Conservation (phyloP, 2,113 vertebrate species). For the Oncorhynchus nerka region DNA sequence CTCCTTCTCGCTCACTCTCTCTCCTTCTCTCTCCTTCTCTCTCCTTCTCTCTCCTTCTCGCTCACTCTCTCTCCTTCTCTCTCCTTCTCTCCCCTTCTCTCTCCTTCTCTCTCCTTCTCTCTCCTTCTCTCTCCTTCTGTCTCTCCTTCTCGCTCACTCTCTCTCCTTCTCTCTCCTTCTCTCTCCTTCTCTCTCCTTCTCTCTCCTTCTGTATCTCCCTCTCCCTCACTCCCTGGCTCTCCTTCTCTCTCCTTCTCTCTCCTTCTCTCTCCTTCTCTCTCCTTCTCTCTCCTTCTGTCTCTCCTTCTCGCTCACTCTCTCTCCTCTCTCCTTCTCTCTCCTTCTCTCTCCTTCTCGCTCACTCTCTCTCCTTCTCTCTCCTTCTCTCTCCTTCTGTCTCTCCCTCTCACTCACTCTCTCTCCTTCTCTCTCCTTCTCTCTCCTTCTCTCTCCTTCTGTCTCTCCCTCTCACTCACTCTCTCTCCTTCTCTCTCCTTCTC, state of each 20-base stretch:
- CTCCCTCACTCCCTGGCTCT: slow-evolving; percentile 20
- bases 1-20: slow-evolving; percentile 8
- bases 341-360: slow-evolving; percentile 49
- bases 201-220: slow-evolving; percentile 49
- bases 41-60: slow-evolving; percentile 54
- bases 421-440: slow-evolving; percentile 43
- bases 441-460: slow-evolving; percentile 27
- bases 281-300: slow-evolving; percentile 22
- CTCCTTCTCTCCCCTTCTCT: slow-evolving; percentile 27
- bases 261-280: too few relatives aligned
- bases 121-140: slow-evolving; percentile 10
- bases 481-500: slow-evolving; percentile 8
- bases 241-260: too few relatives aligned
- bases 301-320: slow-evolving; percentile 8
- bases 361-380: slow-evolving; percentile 30
- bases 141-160: slow-evolving; percentile 43
- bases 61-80: slow-evolving; percentile 22
- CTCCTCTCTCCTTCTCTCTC: slow-evolving; percentile 10
- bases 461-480: slow-evolving; percentile 14
- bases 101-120: slow-evolving; percentile 5
- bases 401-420: slow-evolving; percentile 25
- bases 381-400: slow-evolving; percentile 29
- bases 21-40: slow-evolving; percentile 10
- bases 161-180: slow-evolving; percentile 30
- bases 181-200: slow-evolving; percentile 31